Evolutionary conservation across 2,113 vertebrate genomes (phyloP), one percentile per base, ranked within the genome.

Genomic region (Nyctereutes procyonoides): DNA sequence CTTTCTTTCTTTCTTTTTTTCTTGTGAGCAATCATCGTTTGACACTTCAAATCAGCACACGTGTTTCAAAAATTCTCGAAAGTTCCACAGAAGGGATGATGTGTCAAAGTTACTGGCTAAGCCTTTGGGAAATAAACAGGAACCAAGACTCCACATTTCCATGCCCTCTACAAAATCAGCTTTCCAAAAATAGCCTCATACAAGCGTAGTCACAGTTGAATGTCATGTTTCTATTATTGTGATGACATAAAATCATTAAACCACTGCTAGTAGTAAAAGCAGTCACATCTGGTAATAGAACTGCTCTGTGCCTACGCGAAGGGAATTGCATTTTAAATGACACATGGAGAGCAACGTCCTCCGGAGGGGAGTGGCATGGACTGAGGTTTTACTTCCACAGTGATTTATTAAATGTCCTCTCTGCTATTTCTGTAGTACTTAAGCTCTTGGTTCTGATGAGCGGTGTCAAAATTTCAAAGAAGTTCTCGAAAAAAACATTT

Each of bases 211-310:
- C 90, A 92, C 77, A 83, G 56, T 56, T 93, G 97, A 98, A 95
- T 88, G 92, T 92, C 89, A 56, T 88, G 91, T 93, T 97, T 94
- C 81, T 93, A 87, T 91, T 90, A 81, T 48, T 91, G 94, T 0
- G 1, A 86, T 96, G 88, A 91, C 93, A 94, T 93, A 90, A 97
- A 97, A 98, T 97, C 77, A 97, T 96, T 98, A 86, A 96, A 96
- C 38, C 35, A 51, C 71, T 79, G 26, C 83, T 73, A 63, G 76
- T 79, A 79, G 43, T 91, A 95, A 95, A 95, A 94, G 56, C n/a
- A 97, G 60, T 60, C 67, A 30, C 91, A n/a, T 88, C 55, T 96
- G 79, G 56, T 93, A 76, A 93, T 48, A 96, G 84, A 76, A 55
- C 58, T 28, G 1, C 15, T 71, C 76, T n/a, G n/a, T 63, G 63